Conservation (phyloP, 2,888 invertebrate genomes). For the Hydrotaea diabolus region DNA sequence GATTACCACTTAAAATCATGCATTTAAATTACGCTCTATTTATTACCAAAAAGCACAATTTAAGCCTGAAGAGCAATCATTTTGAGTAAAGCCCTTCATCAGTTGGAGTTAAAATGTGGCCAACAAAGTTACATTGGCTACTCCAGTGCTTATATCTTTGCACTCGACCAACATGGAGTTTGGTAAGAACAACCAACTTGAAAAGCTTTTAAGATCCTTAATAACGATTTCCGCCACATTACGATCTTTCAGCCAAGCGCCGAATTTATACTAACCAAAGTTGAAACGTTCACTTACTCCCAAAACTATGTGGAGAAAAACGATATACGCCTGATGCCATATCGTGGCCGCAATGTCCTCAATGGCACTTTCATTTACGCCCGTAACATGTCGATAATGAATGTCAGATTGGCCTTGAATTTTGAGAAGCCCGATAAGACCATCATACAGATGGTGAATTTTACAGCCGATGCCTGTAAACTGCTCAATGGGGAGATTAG, state of each 20-base stretch:
- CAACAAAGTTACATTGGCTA: no score
- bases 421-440: slow-evolving; percentile 4
- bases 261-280: neutral
- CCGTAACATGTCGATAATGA: neutral
- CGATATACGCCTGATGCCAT: neutral
- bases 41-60: no score
- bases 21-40: no score
- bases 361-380: neutral
- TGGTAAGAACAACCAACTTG: no score
- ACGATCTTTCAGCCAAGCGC: neutral
- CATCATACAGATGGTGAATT: neutral
- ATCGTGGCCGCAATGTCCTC: neutral
- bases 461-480: neutral
- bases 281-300: neutral
- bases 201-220: no score
- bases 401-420: neutral
- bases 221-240: no score
- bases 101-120: no score
- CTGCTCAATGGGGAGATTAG: neutral
- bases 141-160: no score
- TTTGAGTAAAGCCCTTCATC: no score
- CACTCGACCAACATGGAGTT: no score
- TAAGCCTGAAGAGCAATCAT: no score
- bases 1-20: no score
- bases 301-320: neutral